Evolutionary conservation across 2,888 invertebrate genomes (phyloP), one percentile per base, ranked within the genome.

Genomic region (Conomelus anceps): DNA sequence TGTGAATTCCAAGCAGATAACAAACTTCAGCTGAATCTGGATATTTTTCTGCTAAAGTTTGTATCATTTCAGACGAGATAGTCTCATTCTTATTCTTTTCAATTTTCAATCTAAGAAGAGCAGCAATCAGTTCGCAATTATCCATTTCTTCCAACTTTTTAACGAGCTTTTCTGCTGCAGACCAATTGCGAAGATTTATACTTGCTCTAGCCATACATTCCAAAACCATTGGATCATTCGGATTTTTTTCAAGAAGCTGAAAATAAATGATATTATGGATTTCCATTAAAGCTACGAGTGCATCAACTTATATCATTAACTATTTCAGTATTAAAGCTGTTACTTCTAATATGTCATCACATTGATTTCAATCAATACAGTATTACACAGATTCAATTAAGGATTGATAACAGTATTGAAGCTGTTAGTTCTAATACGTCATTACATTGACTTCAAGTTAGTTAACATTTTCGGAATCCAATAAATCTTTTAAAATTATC

Each of bases 1-100:
- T 94, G 89, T 96, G 94, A 92, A 94, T 93, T 0, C 96, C 96
- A 88, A 96, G 93, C 92, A 95, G 94, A 90, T 95, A 93, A 93
- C 95, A 95, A 91, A 94, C 94, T 90, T 95, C 93, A 22, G 94
- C 93, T 90, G 93, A 92, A 90, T 95, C 93, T 88, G 92, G 92
- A 89, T 93, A 92, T 85, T 93, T 92, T 91, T 94, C 93, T 87
- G 88, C 63, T 0, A 90, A 85, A 1, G 26, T 13, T 17, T 24
- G 11, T 22, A 89, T 63, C 26, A 63, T 20, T 20, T 89, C 88
- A 6, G 22, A 17, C 22, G 86, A 29, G 9, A 86, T 26, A 3
- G 24, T 20, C 17, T 86, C 24, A n/a, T 7, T 86, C 86, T 63
- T n/a, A n/a, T n/a, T 7, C 63, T 63, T 63, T 22, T 23, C 86